Base-by-base conservation (phyloP, 2,113 vertebrate species). In the Upupa epops region DNA sequence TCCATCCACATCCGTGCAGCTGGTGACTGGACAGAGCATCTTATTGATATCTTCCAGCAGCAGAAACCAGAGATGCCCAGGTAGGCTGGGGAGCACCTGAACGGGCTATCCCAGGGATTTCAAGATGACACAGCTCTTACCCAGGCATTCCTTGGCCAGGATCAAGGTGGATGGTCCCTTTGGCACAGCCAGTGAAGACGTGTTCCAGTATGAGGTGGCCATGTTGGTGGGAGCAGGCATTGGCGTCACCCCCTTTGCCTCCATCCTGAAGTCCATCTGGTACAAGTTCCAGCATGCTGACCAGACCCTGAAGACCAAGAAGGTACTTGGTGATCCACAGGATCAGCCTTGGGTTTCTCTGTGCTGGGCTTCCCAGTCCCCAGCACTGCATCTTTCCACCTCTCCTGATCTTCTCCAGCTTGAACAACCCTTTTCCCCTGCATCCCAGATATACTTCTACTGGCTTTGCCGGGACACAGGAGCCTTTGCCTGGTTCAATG, bases 181-280 rank as follows among this genome's bases (percentile, higher is more conserved):
- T 13, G 99, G 98, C 87, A 99, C 98, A 1, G 98, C 98, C 93
- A 99, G 98, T 1, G 98, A 99, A 91, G 98, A 99, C 1, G 98
- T 99, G 65, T 99, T 99, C 89, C 97, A 98, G 93, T 99, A 99
- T 0, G 98, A 99, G 96, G 98, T 99, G 95, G 98, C 98, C 97
- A 98, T 99, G 97, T 90, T 99, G 94, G 97, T 99, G 11, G 98
- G 98, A 18, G 98, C 98, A 0, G 98, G 99, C 69, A 99, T 99
- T 1, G 98, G 98, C 0, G 98, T 99, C 85, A 99, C 99, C 3
- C 98, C 98, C 51, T 99, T 99, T 6, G 98, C 99, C 81, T 99
- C 98, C 75, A 97, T 99, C 92, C 98, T 99, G 83, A 99, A 99
- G 76, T 99, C 99, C 85, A 98, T 99, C 95, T 99, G 98, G 98